Base-by-base conservation (phyloP, 2,113 vertebrate species). In the Python bivittatus region DNA sequence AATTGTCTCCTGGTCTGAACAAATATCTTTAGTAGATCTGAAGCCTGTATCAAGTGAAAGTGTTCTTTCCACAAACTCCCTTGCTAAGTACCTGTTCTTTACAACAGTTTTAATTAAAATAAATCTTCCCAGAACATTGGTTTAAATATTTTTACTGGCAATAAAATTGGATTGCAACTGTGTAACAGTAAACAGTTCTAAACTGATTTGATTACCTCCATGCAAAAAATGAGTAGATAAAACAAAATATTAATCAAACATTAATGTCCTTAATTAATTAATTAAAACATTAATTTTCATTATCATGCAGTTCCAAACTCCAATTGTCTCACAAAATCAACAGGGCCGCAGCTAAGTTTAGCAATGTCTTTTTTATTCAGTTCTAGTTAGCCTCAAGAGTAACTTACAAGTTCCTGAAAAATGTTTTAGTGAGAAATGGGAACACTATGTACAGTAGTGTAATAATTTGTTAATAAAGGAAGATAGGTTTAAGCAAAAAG, bases 381-480 rank as follows among this genome's bases (percentile, higher is more conserved):
- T 33, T 88, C 86, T 0, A 88, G 15, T 57, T 61, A 60, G 20
- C 33, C 4, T 72, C 48, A 86, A 33, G 91, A 79, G 90, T 68
- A 91, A 84, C 17, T 85, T 54, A 91, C n/a, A 12, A 8, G 20
- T 38, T 27, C 48, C 20, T 15, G 6, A 84, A 84, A 25, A 0
- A 90, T 94, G 8, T 27, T 86, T 79, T 92, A 17, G 20, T 89
- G 15, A 58, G 33, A 8, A 56, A 83, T n/a, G 90, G 25, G 86
- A 92, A 53, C 90, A 88, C 7, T 85, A 4, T 15, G 20, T 38
- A 79, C 33, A 33, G 29, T 64, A 89, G 57, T 27, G 12, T 64
- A 84, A 92, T 61, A 85, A 89, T 61, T 84, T 61, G 22, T 52
- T 53, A 94, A 93, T 84, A 53, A 64, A 9, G 53, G 84, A 91